phyloP scores from a whole-genome alignment of 2,113 vertebrate genomes.

The Onychostruthus taczanowskii region DNA sequence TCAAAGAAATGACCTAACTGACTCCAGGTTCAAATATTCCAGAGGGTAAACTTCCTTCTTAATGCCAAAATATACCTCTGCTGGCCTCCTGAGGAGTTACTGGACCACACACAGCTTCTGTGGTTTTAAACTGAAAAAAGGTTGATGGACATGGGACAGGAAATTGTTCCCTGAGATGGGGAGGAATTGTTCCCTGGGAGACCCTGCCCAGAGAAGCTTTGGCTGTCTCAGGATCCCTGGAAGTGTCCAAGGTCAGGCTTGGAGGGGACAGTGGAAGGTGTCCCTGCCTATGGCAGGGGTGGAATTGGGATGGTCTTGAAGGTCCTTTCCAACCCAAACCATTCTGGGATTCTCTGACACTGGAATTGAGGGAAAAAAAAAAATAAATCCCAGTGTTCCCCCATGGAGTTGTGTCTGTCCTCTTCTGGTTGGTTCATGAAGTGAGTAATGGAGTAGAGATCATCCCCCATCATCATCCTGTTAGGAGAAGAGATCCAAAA shows the following conservation, averaged over 20 bases:
- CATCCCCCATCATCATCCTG: rapidly evolving
- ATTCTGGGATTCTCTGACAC: background rate
- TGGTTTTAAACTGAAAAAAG: background rate
- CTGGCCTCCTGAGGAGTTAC: background rate
- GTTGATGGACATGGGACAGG: background rate
- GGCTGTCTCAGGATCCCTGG: background rate
- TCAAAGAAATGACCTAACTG: background rate
- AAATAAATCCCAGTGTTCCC: too few species aligned
- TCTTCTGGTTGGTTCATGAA: background rate
- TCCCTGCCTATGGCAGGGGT: background rate
- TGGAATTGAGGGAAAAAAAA: rapidly evolving
- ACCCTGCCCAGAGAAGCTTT: background rate
- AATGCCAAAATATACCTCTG: background rate
- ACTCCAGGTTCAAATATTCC: background rate
- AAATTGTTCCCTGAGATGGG: background rate
- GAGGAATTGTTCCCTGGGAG: background rate
- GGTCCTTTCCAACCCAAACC: background rate
- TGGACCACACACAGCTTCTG: background rate
- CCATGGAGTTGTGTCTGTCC: rapidly evolving
- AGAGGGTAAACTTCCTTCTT: background rate
- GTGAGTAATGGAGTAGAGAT: background rate
- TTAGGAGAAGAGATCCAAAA: background rate
- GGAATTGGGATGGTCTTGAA: background rate
- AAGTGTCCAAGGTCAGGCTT: background rate
- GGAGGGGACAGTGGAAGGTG: background rate